Conservation (phyloP, 2,113 vertebrate genomes). For the Meleagris gallopavo region DNA sequence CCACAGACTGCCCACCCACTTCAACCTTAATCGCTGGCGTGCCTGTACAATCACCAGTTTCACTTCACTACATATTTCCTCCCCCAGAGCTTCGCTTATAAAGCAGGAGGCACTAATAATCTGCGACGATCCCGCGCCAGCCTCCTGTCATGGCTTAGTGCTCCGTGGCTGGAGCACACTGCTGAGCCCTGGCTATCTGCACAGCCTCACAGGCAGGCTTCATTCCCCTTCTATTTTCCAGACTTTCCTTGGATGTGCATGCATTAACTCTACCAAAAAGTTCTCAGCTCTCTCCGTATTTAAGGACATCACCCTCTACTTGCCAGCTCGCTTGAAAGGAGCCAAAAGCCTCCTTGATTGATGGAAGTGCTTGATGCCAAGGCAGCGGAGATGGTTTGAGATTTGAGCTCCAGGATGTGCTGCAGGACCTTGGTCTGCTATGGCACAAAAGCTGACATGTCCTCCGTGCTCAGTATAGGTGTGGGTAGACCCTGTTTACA, state of each 20-base stretch:
- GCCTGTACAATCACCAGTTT: conserved; percentile 68
- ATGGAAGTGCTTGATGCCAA: not conserved
- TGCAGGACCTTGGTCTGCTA: not conserved
- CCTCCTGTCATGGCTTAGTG: conserved; percentile 19
- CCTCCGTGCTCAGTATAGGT: not conserved
- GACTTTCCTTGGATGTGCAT: not conserved
- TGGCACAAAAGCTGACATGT: rapidly evolving
- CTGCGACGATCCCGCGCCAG: not conserved
- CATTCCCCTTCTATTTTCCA: not conserved
- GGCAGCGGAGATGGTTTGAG: not conserved
- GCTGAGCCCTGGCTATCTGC: not conserved
- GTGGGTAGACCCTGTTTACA: not conserved
- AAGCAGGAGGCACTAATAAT: conserved; percentile 49
- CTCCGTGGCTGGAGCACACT: rapidly evolving
- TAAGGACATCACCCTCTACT: not conserved
- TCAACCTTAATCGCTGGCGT: conserved; percentile 28
- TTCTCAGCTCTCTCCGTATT: not conserved
- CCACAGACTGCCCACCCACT: conserved; percentile 68
- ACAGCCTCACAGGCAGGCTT: not conserved
- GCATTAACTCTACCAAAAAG: not conserved
- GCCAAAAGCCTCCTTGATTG: not conserved
- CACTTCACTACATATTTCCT: conserved; percentile 56
- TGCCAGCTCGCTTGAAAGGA: not conserved
- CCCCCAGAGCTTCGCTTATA: conserved; percentile 32
- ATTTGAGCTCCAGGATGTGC: not conserved